Percentiles rank a stretch among this genome's conserved stretches.
These are phyloP conservation scores for Geotrupes spiniger DNA, from an alignment of 2,888 invertebrate genomes.

Conservation along the genomic window DNA sequence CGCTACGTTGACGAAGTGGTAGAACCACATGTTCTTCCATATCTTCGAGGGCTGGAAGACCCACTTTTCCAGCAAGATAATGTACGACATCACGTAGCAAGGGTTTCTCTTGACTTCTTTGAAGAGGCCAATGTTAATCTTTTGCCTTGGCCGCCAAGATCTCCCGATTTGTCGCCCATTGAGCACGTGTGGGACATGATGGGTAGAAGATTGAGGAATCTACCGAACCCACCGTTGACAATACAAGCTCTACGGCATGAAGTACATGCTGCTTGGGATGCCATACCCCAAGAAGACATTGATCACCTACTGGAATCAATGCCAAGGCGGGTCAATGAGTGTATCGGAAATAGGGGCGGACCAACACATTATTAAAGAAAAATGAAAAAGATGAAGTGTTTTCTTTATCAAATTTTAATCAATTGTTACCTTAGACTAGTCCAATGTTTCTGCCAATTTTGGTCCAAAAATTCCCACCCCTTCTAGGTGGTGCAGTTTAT, in stretches of 20 bases:
- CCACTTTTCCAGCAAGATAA: conserved; percentile 6
- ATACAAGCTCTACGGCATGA: conserved; percentile 1
- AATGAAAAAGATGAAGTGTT: too few species aligned
- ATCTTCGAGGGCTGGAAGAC: conserved; percentile 5
- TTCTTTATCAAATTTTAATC: too few species aligned
- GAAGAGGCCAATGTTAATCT: too few species aligned
- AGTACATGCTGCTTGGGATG: neutral
- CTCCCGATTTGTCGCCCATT: conserved; percentile 5
- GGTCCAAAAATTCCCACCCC: too few species aligned
- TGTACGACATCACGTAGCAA: neutral
- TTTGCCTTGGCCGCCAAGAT: neutral
- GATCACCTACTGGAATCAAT: conserved; percentile 1
- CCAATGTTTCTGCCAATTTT: too few species aligned
- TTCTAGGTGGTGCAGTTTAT: too few species aligned
- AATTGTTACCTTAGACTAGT: too few species aligned
- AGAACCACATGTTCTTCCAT: neutral
- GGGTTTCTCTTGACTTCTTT: neutral
- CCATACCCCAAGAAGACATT: neutral
- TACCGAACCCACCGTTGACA: conserved; percentile 1
- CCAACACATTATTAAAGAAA: too few species aligned
- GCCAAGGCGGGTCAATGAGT: conserved; percentile 1
- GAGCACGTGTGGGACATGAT: conserved; percentile 9
- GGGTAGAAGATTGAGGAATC: conserved; percentile 1
- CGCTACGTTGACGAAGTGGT: conserved; percentile 1
- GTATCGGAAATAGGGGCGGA: too few species aligned